Evolutionary conservation across 37 sponge, comb jelly and placozoan species (phyloP), one percentile per base, ranked within the genome.

Genomic region (Cladorhizidae sp.): DNA sequence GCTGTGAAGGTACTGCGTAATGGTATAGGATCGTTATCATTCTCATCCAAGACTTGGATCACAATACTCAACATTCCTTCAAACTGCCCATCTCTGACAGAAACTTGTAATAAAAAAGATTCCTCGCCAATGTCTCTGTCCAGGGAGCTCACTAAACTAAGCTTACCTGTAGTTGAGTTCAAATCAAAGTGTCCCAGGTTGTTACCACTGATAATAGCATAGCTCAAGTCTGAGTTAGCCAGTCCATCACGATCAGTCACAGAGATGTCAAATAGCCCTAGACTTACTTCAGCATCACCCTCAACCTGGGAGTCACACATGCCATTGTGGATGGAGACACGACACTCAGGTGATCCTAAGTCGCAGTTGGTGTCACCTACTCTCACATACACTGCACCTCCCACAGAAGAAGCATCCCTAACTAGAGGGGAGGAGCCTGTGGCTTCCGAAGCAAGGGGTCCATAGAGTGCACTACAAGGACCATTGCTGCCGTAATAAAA

Each of bases 351-450:
- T 23, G 36, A 51, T 29, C 78, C 80, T 15, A 73, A 25, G 9
- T 29, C 32, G 31, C 90, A 89, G 51, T 55, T 45, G 11, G 69
- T 40, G 31, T 79, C 70, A 21, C 90, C 90, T 9, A 89, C 38
- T 32, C 85, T 49, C 26, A 72, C 38, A 57, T 78, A 92, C 29
- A 88, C 65, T 25, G 64, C 64, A 0, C 89, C 93, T 22, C 93
- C 93, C 22, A 92, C 93, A 40, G 89, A 92, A 15, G 85, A 69
- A 54, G 93, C 57, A 52, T 92, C 89, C 14, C 64, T 21, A 0
- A 54, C 68, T 50, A 82, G 74, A 29, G 75, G 73, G 25, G 68
- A 22, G 5, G 76, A 61, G 8, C 57, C 32, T 33, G 37, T 35
- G 25, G 50, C 42, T n/a, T 81, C 86, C 22, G 71, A 31, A 6